A percentile compares a stretch with the other conserved stretches of the same genome.
Conservation (phyloP, 2,113 vertebrate genomes). For the Microcebus griseorufus region DNA sequence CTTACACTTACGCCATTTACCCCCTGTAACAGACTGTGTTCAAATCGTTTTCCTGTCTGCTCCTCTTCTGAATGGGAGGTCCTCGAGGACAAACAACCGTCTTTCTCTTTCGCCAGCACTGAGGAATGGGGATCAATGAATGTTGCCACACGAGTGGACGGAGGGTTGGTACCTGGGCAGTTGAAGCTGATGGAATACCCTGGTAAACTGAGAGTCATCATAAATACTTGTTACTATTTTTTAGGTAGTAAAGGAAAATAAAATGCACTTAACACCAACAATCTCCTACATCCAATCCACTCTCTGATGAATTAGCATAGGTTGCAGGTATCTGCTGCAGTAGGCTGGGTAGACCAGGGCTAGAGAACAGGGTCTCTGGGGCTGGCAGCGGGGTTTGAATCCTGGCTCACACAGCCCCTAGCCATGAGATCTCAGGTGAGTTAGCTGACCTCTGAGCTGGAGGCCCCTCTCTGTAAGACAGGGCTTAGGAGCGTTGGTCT, state of each 20-base stretch:
- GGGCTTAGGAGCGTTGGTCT: neutral
- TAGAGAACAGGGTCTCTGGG: no score
- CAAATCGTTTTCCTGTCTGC: neutral
- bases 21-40: rapidly evolving
- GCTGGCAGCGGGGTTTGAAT: rapidly evolving
- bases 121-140: neutral
- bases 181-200: neutral
- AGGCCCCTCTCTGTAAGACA: neutral
- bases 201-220: neutral
- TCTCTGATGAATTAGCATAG: neutral
- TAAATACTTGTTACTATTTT: neutral
- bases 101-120: neutral
- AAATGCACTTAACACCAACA: neutral
- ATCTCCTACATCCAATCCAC: neutral
- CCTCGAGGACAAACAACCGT: no score
- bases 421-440: neutral
- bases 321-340: rapidly evolving
- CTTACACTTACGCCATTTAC: neutral
- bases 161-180: neutral
- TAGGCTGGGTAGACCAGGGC: neutral
- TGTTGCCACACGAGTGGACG: no score
- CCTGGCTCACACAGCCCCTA: neutral
- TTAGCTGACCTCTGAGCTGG: neutral
- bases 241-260: neutral
- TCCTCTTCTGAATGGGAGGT: neutral